Conservation (phyloP, 1,140 invertebrate species). For the Psilanteris sp. region DNA sequence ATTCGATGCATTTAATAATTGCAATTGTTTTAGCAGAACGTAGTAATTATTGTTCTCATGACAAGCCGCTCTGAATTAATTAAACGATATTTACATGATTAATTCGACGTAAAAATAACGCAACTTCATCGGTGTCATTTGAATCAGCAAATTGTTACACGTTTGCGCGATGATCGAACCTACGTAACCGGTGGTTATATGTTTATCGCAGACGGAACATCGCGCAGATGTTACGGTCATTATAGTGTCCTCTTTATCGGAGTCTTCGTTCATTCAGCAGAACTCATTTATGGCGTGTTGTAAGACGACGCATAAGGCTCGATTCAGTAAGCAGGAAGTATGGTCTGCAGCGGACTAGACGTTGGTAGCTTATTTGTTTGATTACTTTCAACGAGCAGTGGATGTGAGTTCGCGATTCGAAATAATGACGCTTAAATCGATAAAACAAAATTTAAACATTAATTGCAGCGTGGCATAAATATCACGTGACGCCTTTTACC, state of each 20-base stretch:
- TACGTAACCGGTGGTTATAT: constrained; percentile 12
- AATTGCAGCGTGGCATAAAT: no score
- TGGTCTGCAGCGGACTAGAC: constrained; percentile 15
- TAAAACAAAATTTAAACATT: no score
- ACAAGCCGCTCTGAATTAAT: constrained; percentile 15
- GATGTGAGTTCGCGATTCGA: no score
- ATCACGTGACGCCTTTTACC: no score
- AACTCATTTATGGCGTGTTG: constrained; percentile 25
- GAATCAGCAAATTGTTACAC: background rate
- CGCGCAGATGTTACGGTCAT: constrained; percentile 29
- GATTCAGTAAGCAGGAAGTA: constrained; percentile 32
- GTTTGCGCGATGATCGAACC: no score
- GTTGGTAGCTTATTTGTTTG: no score
- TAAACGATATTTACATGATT: constrained; percentile 22
- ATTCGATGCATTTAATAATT: constrained; percentile 35
- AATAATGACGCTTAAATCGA: no score
- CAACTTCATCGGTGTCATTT: background rate
- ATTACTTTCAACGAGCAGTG: no score
- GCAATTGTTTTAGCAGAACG: constrained; percentile 20
- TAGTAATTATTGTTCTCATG: constrained; percentile 32
- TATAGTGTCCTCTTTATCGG: constrained; percentile 35
- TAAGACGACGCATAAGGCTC: constrained; percentile 18
- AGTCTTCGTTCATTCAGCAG: constrained; percentile 26
- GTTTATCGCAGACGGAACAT: constrained; percentile 12
- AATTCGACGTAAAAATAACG: constrained; percentile 18